Evolutionary conservation across 2,113 vertebrate genomes (phyloP).

Genomic region (Hylia prasina): DNA sequence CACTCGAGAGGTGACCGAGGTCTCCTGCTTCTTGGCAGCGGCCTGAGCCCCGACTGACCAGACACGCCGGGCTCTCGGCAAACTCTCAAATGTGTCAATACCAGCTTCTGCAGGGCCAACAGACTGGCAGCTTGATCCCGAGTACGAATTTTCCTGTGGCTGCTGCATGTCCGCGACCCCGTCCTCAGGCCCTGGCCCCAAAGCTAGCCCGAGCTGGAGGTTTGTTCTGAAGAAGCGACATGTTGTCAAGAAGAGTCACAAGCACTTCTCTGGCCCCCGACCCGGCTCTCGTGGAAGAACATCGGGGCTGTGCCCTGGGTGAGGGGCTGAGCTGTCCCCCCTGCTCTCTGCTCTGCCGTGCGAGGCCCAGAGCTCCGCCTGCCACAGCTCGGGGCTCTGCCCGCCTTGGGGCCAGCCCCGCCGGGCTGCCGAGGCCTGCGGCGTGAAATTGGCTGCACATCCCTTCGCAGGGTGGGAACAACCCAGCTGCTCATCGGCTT

Average conservation of each 20-base stretch:
- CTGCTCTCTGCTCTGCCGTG: neutral
- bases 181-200: neutral
- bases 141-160: neutral
- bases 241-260: neutral
- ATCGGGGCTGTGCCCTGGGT: neutral
- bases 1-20: neutral
- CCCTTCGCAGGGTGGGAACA: too few species aligned
- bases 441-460: accelerated
- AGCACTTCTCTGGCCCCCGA: neutral
- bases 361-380: neutral
- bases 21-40: neutral
- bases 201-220: neutral
- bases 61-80: neutral
- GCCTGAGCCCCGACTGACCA: neutral
- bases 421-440: neutral
- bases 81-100: neutral
- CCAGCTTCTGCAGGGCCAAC: neutral
- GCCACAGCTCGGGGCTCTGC: neutral
- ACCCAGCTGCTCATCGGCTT: neutral
- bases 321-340: neutral
- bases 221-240: neutral
- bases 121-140: neutral
- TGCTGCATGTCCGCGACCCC: accelerated
- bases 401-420: accelerated
- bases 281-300: too few species aligned